Base-by-base conservation (phyloP, 2,797 vertebrate species). In the Hapalemur alaotrensis region DNA sequence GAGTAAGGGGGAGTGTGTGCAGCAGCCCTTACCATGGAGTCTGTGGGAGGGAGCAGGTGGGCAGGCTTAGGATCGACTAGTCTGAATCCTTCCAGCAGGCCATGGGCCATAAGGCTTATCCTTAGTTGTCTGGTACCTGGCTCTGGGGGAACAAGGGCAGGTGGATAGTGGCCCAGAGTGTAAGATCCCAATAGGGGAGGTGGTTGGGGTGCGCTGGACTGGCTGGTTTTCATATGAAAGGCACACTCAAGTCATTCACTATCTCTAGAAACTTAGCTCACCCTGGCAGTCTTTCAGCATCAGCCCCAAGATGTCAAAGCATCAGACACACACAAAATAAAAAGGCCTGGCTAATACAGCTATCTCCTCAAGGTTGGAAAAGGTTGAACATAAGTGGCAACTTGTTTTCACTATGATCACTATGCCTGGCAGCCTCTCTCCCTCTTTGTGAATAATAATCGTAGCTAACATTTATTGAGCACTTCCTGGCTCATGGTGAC, bases 1-100 rank as follows among this genome's bases (percentile, higher is more conserved):
- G 22, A 12, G 35, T 0, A 13, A 32, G 23, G 43, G 28, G 43
- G 3, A 0, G 0, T 0, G 3, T 35, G 7, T 14, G 48, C 35
- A 18, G 20, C 48, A 54, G 38, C 12, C 32, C 25, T 9, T 41
- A 23, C 5, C 2, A 28, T 28, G 46, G 83, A 4, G 46, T 32
- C 41, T 18, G 8, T 4, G 15, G 50, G 46, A 70, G 52, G 46
- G 72, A 46, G 3, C 4, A 4, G 91, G 52, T 30, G 3, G 48
- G 57, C 1, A 18, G 81, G 59, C 22, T 28, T 5, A n/a, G 61
- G 46, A 22, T 5, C 0, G 5, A 22, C 61, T 65, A 2, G 10
- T 32, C 1, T 43, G 70, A 41, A 43, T 43, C 7, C 18, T 43
- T 32, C 28, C 72, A 0, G 48, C 0, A 4, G 25, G 57, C 18